Base-by-base conservation (phyloP, 2,797 vertebrate genomes). In the Orientallactaga sibirica region DNA sequence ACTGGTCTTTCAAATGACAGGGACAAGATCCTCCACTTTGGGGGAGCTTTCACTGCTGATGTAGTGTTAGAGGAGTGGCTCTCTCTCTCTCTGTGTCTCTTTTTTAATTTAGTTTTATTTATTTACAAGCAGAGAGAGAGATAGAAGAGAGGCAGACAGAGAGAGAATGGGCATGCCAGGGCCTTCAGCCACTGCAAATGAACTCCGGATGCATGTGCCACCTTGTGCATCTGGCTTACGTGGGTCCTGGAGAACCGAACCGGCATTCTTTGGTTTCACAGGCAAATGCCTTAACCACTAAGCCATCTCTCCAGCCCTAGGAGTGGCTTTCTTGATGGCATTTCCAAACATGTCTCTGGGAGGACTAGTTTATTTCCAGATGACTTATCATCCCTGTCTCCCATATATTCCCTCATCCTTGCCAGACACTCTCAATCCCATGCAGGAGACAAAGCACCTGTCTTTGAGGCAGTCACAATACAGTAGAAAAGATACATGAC, bases 301-400 rank as follows among this genome's bases (percentile, higher is more conserved):
- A 37, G 33, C 33, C 33, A 37, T 37, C 33, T 37, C 33, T 37
- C 33, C 33, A 37, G 33, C 33, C 33, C 33, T 37, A 37, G 33
- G 33, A 37, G 33, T 37, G 61, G 61, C 61, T 62, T 6, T 20
- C 66, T 81, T 88, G 12, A 0, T 25, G 4, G 33, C 62, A 55
- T 67, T 86, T 83, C 84, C 24, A 71, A 76, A 52, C 6, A 18
- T 3, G n/a, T 62, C n/a, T 86, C 89, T 66, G 52, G 16, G 24
- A 10, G 61, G 67, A 68, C 10, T 68, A 4, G 80, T 87, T 58
- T 29, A 84, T 81, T 92, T 93, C 70, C 84, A 75, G 33, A 82
- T 55, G 66, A 75, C 7, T 73, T 73, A 68, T n/a, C 33, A 52
- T 43, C 52, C 27, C 48, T 52, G 7, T 22, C 1, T 3, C 7